A percentile compares a stretch with the other conserved stretches of the same genome.
phyloP scores from a whole-genome alignment of 2,113 vertebrate genomes.

The Andinoacara biseriatus region DNA sequence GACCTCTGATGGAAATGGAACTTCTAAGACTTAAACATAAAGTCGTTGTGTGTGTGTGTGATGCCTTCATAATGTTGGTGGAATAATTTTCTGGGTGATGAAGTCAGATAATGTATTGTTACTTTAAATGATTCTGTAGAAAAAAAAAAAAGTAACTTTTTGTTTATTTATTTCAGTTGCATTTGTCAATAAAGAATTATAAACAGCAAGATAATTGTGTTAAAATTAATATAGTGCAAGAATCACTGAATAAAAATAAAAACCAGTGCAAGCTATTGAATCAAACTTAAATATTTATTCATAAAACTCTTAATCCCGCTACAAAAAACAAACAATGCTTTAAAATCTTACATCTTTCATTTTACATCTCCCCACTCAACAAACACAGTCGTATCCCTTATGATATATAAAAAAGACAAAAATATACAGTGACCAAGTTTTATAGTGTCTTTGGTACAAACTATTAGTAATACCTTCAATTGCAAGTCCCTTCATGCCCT shows the following conservation, averaged over 20 bases:
- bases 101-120: background rate
- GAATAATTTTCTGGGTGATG: background rate
- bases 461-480: conserved; percentile 36
- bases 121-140: background rate
- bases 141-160: background rate
- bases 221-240: background rate
- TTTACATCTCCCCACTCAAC: conserved; percentile 51
- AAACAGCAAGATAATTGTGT: background rate
- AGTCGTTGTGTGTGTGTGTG: background rate
- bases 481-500: conserved; percentile 45
- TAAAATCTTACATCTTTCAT: conserved; percentile 65
- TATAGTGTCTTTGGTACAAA: conserved; percentile 78
- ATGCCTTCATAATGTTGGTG: background rate
- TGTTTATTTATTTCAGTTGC: background rate
- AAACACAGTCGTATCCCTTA: conserved; percentile 61
- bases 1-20: background rate
- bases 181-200: background rate
- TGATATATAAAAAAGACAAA: conserved; percentile 68
- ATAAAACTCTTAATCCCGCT: conserved; percentile 73
- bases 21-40: background rate
- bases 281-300: conserved; percentile 80
- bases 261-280: conserved; percentile 20
- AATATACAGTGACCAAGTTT: conserved; percentile 67
- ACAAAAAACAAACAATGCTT: conserved; percentile 53
- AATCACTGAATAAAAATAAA: background rate